Base-by-base conservation (phyloP, 2,888 invertebrate genomes). In the Cephalotes varians region DNA sequence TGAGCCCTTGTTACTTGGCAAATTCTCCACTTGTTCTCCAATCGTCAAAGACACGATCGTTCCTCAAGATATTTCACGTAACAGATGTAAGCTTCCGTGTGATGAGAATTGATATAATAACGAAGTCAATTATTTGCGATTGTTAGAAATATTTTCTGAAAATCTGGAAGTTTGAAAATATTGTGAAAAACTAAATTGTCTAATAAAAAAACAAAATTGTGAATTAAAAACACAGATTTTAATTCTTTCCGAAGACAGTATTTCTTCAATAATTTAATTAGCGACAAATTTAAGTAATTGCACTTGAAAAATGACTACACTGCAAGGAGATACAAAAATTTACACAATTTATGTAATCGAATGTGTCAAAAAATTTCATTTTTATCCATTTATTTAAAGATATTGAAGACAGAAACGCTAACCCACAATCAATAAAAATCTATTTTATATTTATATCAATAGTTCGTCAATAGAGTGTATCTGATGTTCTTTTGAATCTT, bases 1-100 rank as follows among this genome's bases (percentile, higher is more conserved):
- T 81, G 82, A 76, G 65, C 77, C 79, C 88, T 87, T 85, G 85
- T 85, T 86, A 82, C 73, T 31, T 58, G 40, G 82, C 79, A 82
- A 84, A 80, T 76, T 81, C 80, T 83, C 86, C 82, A 79, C 79
- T 65, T 85, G 67, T 84, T 87, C 84, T 87, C 90, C 81, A 82
- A 90, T 90, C 85, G 84, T 84, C 82, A 83, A 84, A 86, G 84
- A 86, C 56, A 25, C 87, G 82, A 85, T 81, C 86, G 65, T 65
- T 81, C 77, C 82, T 87, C 82, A 85, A 71, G 83, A 81, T 81
- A 86, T 84, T 82, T 86, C 83, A 83, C 49, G 84, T 84, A 85
- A 84, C 82, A 87, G 76, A 77, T 69, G 72, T 79, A 81, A 88
- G 83, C 85, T 85, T 87, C 76, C 58, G 83, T 54, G 85, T 71